These are phyloP conservation scores for Tangara arthus DNA, from an alignment of 2,797 vertebrate genomes.

Conservation along the genomic window DNA sequence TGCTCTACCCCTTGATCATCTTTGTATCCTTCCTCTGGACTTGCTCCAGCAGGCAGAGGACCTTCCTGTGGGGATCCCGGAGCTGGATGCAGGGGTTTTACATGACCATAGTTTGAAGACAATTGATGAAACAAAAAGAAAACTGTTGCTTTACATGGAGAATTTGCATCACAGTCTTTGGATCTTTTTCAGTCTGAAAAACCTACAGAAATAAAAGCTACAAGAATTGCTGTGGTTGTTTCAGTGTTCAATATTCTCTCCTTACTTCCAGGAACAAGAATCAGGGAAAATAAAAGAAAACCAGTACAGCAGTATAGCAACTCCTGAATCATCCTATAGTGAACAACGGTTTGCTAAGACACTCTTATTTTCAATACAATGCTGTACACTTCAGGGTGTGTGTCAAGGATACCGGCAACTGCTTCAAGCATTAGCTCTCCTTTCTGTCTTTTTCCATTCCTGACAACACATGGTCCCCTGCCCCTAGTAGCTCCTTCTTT, in stretches of 20 bases:
- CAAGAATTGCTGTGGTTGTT: not conserved
- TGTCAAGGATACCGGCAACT: not conserved
- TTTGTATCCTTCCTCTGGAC: not conserved
- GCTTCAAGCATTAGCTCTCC: not conserved
- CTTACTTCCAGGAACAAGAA: not conserved
- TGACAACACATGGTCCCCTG: not conserved
- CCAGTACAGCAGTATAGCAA: not conserved
- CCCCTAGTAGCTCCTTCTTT: not conserved
- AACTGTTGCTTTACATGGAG: not conserved
- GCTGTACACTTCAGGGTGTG: not conserved
- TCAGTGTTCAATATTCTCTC: not conserved
- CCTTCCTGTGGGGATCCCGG: not conserved
- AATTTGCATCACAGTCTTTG: not conserved
- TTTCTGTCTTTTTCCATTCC: not conserved
- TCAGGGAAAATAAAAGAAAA: not conserved
- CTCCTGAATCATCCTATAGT: not conserved
- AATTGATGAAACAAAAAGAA: not conserved
- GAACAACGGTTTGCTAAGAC: not conserved
- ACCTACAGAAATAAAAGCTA: not conserved
- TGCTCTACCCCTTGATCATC: not conserved
- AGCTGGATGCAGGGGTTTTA: not conserved
- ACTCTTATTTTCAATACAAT: not conserved
- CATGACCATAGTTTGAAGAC: too few species aligned
- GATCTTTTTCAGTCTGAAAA: not conserved
- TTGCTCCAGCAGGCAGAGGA: rapidly evolving